phyloP scores from a whole-genome alignment of 2,888 invertebrate species.

The Mesoligia furuncula region DNA sequence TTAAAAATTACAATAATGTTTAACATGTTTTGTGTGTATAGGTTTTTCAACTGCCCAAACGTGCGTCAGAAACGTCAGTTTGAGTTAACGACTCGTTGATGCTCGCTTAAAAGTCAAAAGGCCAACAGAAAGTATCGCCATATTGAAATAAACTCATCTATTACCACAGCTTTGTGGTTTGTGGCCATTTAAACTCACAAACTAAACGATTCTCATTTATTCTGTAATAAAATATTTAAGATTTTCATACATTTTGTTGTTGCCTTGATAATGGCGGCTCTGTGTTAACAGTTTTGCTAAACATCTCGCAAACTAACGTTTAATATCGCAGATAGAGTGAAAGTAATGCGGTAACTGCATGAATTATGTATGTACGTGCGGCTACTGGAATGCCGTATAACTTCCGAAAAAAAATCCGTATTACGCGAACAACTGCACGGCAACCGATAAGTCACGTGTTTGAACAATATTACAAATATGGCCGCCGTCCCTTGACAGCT shows the following conservation, averaged over 20 bases:
- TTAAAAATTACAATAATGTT: conserved; percentile 38
- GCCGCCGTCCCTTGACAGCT: conserved; percentile 58
- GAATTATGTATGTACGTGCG: conserved; percentile 74
- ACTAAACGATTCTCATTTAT: conserved; percentile 48
- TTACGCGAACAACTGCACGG: conserved; percentile 63
- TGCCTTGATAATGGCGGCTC: conserved; percentile 49
- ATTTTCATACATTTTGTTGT: conserved; percentile 52
- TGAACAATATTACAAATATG: conserved; percentile 49
- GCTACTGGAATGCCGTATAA: conserved; percentile 66
- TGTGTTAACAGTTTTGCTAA: conserved; percentile 52
- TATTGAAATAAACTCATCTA: conserved; percentile 51
- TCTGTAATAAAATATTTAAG: conserved; percentile 49
- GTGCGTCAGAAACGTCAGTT: conserved; percentile 41
- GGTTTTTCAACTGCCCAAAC: conserved; percentile 43
- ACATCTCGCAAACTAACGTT: conserved; percentile 61
- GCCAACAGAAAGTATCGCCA: conserved; percentile 59
- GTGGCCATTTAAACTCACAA: conserved; percentile 42
- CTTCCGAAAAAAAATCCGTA: conserved; percentile 75
- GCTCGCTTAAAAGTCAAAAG: conserved; percentile 47
- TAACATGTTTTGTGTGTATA: too few species aligned
- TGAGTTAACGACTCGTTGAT: conserved; percentile 39
- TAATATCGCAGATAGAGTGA: conserved; percentile 71
- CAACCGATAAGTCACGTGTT: conserved; percentile 59
- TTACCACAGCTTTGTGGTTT: conserved; percentile 53
- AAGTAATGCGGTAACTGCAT: conserved; percentile 78